Percentiles rank a stretch among this genome's conserved stretches.
Evolutionary conservation across 2,113 vertebrate species (phyloP).

Genomic region (Stigmatopora nigra): DNA sequence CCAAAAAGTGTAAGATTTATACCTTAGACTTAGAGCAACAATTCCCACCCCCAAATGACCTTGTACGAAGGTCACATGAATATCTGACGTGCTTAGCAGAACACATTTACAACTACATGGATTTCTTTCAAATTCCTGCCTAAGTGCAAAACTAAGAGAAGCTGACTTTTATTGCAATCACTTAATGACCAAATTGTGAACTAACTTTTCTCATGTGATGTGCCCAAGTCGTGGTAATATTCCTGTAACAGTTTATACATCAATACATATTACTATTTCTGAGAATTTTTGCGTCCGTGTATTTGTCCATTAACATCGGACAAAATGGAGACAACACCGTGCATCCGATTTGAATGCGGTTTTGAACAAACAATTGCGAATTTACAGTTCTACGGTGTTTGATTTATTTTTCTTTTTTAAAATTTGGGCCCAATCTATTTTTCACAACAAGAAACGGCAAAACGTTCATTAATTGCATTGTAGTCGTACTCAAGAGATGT

Average conservation of each 20-base stretch:
- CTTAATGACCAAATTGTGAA: constrained; percentile 3
- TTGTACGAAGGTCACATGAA: constrained; percentile 57
- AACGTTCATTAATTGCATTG: too few species aligned
- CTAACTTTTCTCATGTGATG: not conserved
- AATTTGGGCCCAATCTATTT: too few species aligned
- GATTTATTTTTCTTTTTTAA: too few species aligned
- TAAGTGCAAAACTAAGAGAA: constrained; percentile 1
- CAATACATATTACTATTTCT: too few species aligned
- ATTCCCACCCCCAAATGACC: constrained; percentile 26
- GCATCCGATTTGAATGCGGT: too few species aligned
- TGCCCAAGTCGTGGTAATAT: constrained; percentile 8
- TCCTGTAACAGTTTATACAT: not conserved
- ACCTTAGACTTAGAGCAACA: not conserved
- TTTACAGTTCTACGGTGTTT: too few species aligned
- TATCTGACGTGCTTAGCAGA: constrained; percentile 31
- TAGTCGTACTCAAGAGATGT: too few species aligned
- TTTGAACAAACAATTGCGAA: too few species aligned
- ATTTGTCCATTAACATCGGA: too few species aligned
- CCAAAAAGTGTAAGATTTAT: not conserved
- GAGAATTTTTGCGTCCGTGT: too few species aligned
- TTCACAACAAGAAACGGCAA: too few species aligned
- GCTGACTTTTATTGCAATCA: constrained; percentile 1
- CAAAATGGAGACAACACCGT: too few species aligned
- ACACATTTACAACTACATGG: constrained; percentile 15
- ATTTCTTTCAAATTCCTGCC: not conserved